A percentile compares a stretch with the other conserved stretches of the same genome.
Evolutionary conservation across 2,888 invertebrate genomes (phyloP).

Genomic region (Yponomeuta evonymella): DNA sequence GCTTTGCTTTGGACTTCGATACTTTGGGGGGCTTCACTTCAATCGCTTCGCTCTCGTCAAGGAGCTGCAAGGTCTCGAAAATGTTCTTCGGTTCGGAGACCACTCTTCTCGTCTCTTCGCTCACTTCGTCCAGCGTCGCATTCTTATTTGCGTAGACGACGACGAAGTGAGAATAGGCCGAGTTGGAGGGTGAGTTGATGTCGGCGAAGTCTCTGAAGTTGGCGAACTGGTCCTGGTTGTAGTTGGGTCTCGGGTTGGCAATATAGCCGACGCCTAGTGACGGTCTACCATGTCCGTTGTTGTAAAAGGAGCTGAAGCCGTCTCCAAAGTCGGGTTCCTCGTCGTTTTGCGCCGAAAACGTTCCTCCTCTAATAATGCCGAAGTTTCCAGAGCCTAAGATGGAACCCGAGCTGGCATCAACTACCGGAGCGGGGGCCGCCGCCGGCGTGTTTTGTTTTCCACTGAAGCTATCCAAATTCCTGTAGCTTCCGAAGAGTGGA

Average conservation of each 20-base stretch:
- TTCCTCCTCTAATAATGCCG: conserved; percentile 90
- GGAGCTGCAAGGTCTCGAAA: conserved; percentile 84
- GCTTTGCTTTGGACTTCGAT: conserved; percentile 80
- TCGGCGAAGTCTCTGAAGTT: conserved; percentile 94
- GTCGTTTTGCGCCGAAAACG: conserved; percentile 86
- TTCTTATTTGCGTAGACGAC: conserved; percentile 91
- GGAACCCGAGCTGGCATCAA: conserved; percentile 74
- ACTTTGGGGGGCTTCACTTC: conserved; percentile 48
- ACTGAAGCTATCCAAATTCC: conserved; percentile 49
- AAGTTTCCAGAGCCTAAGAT: conserved; percentile 90
- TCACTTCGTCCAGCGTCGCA: conserved; percentile 76
- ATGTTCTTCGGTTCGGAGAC: conserved; percentile 85
- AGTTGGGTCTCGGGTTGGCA: conserved; percentile 83
- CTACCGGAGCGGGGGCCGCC: conserved; percentile 47
- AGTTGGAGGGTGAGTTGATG: conserved; percentile 87
- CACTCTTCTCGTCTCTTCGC: conserved; percentile 58
- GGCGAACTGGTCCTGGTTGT: conserved; percentile 89
- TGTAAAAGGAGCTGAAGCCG: conserved; percentile 77
- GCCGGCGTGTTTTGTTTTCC: conserved; percentile 47
- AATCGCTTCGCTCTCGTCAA: conserved; percentile 70
- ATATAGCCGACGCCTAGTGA: conserved; percentile 76
- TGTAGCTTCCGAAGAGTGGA: conserved; percentile 57
- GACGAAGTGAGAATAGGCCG: conserved; percentile 87
- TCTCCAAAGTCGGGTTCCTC: conserved; percentile 76
- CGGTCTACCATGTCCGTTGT: conserved; percentile 84